Conservation (phyloP, 2,113 vertebrate genomes). For the Podilymbus podiceps region DNA sequence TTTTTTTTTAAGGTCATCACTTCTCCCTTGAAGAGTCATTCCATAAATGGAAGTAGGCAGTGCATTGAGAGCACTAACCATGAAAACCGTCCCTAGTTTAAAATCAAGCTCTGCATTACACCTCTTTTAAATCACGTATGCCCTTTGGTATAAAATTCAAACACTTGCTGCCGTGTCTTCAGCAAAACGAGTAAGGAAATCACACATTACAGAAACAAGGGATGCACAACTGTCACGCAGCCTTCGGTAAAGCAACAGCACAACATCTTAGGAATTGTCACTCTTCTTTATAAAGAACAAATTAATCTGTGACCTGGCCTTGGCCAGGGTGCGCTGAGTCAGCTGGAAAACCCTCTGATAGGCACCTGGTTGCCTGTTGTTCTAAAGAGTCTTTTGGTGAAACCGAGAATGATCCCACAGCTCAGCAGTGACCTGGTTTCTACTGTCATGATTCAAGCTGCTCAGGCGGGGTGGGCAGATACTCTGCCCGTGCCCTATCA, state of each 20-base stretch:
- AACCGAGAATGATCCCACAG: neutral
- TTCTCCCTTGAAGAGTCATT: slow-evolving; percentile 25
- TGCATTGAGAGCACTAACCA: neutral
- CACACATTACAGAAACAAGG: neutral
- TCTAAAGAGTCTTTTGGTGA: neutral
- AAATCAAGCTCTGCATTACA: neutral
- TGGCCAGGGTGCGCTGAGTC: neutral
- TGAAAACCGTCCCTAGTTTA: neutral
- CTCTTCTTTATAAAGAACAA: neutral
- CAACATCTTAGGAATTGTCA: neutral
- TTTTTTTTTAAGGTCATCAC: slow-evolving; percentile 59
- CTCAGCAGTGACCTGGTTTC: neutral
- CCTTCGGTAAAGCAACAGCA: accelerated
- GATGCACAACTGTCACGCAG: neutral
- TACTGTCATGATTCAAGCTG: neutral
- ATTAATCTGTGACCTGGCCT: neutral
- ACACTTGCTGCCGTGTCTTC: neutral
- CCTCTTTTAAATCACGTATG: neutral
- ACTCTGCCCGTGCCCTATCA: accelerated
- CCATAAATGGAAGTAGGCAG: neutral
- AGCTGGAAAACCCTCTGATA: neutral
- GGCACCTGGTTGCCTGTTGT: neutral
- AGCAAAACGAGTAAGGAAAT: neutral
- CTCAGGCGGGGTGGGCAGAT: neutral
- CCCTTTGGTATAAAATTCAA: neutral